Conservation (phyloP, 2,113 vertebrate species). For the Phaethornis superciliosus region DNA sequence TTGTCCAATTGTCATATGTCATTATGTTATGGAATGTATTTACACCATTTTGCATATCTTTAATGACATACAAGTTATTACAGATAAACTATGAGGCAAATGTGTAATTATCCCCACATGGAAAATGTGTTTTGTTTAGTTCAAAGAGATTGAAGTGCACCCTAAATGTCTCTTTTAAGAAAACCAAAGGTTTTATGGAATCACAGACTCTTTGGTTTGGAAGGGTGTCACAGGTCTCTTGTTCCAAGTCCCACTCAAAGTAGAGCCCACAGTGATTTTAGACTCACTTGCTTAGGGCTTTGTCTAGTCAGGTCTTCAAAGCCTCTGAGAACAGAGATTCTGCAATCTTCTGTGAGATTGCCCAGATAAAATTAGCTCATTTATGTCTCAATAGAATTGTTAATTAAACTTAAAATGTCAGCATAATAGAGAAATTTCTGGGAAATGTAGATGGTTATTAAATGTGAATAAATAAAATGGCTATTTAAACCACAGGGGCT, state of each 20-base stretch:
- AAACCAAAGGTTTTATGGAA: not conserved
- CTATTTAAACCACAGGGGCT: not conserved
- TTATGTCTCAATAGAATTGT: not conserved
- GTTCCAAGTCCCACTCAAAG: not conserved
- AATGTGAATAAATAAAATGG: not conserved
- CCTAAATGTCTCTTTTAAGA: not conserved
- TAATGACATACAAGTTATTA: not conserved
- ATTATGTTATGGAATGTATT: not conserved
- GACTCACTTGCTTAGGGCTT: not conserved
- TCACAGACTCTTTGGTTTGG: not conserved
- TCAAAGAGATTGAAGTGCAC: not conserved
- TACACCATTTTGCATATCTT: slow-evolving; percentile 4
- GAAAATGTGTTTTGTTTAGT: not conserved
- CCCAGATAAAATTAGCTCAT: not conserved
- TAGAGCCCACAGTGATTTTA: not conserved
- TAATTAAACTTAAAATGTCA: not conserved
- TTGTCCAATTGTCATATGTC: not conserved
- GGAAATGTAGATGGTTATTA: not conserved
- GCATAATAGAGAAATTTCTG: not conserved
- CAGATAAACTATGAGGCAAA: not conserved
- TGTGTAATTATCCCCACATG: not conserved
- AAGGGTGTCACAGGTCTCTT: not conserved
- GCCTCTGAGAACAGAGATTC: not conserved
- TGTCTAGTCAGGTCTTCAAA: not conserved
- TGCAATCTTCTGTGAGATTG: not conserved